A percentile compares a stretch with the other conserved stretches of the same genome.
These are phyloP conservation scores for Plusia festucae DNA, from an alignment of 2,888 invertebrate genomes.

Conservation along the genomic window DNA sequence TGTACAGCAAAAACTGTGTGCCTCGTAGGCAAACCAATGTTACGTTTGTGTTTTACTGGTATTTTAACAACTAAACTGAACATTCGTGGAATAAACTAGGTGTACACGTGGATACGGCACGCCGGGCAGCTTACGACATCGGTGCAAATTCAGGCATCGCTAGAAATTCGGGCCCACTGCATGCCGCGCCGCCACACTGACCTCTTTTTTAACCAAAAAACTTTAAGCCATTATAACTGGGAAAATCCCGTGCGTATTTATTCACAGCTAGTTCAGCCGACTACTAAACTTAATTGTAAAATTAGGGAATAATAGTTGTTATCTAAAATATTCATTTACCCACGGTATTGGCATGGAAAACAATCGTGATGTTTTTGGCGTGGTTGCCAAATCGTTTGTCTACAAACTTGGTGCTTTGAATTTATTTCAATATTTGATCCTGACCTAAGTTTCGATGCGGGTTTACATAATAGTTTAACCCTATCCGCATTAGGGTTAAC, in stretches of 20 bases:
- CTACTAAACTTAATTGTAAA: not conserved
- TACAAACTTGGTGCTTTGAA: constrained; percentile 51
- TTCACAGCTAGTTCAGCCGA: not conserved
- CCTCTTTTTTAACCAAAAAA: constrained; percentile 39
- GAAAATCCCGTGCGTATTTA: constrained; percentile 7
- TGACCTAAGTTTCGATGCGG: constrained; percentile 29
- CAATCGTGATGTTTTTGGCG: constrained; percentile 56
- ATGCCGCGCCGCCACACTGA: constrained; percentile 18
- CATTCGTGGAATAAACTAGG: constrained; percentile 65
- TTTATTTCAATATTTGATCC: constrained; percentile 52
- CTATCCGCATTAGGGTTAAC: constrained; percentile 11
- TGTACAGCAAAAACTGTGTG: constrained; percentile 22
- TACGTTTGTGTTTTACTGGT: constrained; percentile 39
- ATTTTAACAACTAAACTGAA: constrained; percentile 62
- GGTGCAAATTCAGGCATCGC: constrained; percentile 68
- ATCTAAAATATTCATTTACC: constrained; percentile 53
- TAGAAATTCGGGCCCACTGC: constrained; percentile 49
- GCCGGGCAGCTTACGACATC: constrained; percentile 62
- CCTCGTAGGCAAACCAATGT: constrained; percentile 40
- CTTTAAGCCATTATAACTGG: constrained; percentile 7
- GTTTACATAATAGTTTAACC: constrained; percentile 23
- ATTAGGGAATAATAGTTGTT: constrained; percentile 42
- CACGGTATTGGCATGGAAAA: constrained; percentile 49
- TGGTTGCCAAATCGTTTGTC: constrained; percentile 58
- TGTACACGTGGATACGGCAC: constrained; percentile 54